These are phyloP conservation scores for Tupaia chinensis DNA, from an alignment of 2,113 vertebrate species.

Conservation along the genomic window DNA sequence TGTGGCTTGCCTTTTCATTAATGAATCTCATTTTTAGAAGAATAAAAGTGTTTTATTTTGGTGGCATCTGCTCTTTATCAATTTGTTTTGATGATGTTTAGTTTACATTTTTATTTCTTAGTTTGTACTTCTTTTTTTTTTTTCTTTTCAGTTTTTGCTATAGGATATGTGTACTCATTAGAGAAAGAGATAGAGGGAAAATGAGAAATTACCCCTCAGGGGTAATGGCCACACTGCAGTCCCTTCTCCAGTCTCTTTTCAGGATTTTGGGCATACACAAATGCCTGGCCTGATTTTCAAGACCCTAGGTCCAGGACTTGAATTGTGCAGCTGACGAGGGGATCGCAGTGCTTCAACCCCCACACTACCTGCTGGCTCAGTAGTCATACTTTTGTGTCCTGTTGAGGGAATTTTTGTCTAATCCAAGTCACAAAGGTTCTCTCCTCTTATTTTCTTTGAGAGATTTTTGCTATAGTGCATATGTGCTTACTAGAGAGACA, in stretches of 20 bases:
- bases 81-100: conserved; percentile 41
- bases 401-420: conserved; percentile 30
- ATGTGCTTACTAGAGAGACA: no score
- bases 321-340: no score
- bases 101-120: neutral
- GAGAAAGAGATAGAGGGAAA: no score
- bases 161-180: no score
- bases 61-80: neutral
- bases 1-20: neutral
- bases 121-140: neutral
- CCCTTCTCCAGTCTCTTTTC: no score
- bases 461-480: neutral
- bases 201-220: no score
- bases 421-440: conserved; percentile 3
- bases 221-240: no score
- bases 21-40: conserved; percentile 9
- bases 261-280: no score
- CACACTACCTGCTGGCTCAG: no score
- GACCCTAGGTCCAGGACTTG: no score
- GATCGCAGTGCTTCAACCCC: no score
- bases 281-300: no score
- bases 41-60: conserved; percentile 22
- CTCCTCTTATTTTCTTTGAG: neutral
- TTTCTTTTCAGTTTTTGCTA: neutral
- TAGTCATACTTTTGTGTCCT: neutral